Evolutionary conservation across 1,140 invertebrate genomes (phyloP), one percentile per base, ranked within the genome.

Genomic region (Diorhabda carinulata): DNA sequence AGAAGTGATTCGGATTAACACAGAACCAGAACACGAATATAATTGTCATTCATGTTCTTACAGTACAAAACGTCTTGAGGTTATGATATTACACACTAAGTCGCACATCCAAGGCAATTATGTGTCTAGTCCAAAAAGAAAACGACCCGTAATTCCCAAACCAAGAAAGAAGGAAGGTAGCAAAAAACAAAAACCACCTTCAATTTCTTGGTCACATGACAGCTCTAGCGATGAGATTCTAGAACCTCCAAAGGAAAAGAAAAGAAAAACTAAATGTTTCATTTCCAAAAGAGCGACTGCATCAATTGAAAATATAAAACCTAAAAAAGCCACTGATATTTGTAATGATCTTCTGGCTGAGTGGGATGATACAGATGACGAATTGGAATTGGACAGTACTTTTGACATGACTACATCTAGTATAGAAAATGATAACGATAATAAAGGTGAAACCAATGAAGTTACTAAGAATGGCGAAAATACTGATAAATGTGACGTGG

Each of bases 61-160:
- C 74, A 84, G 83, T 45, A 86, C 88, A 41, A 84, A 84, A 6
- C 82, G 90, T 10, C 78, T 91, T 7, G 91, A 90, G 77, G 88
- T 90, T 44, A 84, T 91, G 70, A 86, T 91, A 66, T 82, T 86
- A 72, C 91, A 92, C 76, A 87, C 87, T 57, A 84, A 88, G 84
- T 82, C 88, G 83, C 83, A 87, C 74, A 82, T 80, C 3, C 71
- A 75, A 66, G 60, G 60, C 4, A 40, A 61, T 63, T 56, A 45
- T 10, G 7, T 64, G n/a, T 63, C 69, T 56, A 67, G 56, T 8
- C 65, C 10, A 40, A 61, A 70, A 52, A 66, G 61, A 3, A 76
- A 76, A 61, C 74, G 74, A 64, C 10, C 66, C 42, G 42, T 58
- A 0, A 45, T n/a, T 4, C 40, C 25, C 5, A 61, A 8, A 25